Evolutionary conservation across 2,888 invertebrate species (phyloP).

Genomic region (Sipha maydis): DNA sequence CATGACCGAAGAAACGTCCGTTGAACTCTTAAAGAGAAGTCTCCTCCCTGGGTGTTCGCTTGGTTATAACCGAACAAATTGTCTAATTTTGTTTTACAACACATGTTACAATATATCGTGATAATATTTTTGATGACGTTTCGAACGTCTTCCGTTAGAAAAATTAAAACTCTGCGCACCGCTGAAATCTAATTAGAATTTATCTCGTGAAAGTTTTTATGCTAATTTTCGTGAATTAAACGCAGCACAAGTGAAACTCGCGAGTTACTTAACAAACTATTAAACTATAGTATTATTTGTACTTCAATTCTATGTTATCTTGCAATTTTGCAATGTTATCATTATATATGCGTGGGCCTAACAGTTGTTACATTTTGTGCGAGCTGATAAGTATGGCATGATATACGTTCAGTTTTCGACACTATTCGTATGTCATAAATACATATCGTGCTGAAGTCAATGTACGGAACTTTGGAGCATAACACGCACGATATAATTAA

Average conservation of each 20-base stretch:
- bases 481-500: neutral
- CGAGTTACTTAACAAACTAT: neutral
- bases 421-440: neutral
- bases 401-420: neutral
- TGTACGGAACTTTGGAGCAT: neutral
- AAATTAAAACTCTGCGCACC: neutral
- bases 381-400: no score
- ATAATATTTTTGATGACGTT: no score
- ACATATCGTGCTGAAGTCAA: neutral
- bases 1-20: no score
- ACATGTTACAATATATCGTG: no score
- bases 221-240: neutral
- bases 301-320: neutral
- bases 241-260: conserved; percentile 2
- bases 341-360: neutral
- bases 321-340: neutral
- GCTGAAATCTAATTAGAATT: neutral
- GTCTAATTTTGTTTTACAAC: neutral
- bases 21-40: no score
- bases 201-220: neutral
- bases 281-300: neutral
- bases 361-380: neutral
- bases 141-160: neutral
- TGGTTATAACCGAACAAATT: neutral
- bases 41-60: no score